Conservation (phyloP, 2,797 vertebrate species). For the Galaxias olidus region DNA sequence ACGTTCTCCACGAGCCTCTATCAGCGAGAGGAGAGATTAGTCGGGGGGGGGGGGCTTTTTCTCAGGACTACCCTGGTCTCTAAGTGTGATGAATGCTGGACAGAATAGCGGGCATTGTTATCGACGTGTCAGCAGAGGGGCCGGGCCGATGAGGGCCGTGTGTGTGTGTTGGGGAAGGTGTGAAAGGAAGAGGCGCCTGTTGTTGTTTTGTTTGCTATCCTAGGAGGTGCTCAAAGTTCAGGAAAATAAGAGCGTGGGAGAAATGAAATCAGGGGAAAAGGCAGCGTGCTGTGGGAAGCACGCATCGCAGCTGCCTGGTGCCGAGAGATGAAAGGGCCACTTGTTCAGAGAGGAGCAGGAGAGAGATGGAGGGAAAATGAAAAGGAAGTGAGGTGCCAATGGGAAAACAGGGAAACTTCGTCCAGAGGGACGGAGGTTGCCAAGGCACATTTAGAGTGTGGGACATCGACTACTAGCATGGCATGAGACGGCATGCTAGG, state of each 20-base stretch:
- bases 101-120: conserved; percentile 32
- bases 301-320: conserved; percentile 7
- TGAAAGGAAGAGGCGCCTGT: conserved; percentile 5
- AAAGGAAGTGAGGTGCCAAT: conserved; percentile 9
- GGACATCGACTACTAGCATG: conserved; percentile 25
- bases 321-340: conserved; percentile 8
- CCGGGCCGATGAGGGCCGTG: conserved; percentile 8
- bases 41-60: conserved; percentile 17
- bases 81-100: conserved; percentile 36
- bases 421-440: background rate
- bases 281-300: conserved; percentile 26
- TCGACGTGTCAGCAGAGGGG: conserved; percentile 19
- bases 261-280: conserved; percentile 1
- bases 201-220: conserved; percentile 14
- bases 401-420: conserved; percentile 1
- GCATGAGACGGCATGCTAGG: conserved; percentile 62
- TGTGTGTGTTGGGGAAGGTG: background rate
- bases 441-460: background rate
- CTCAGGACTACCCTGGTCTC: conserved; percentile 44
- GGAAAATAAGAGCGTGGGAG: background rate
- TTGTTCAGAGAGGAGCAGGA: conserved; percentile 11
- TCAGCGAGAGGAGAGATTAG: conserved; percentile 59
- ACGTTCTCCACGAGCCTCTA: conserved; percentile 58
- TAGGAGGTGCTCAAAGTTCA: background rate
- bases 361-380: conserved; percentile 6